Base-by-base conservation (phyloP, 1,140 invertebrate genomes). In the Drosophila santomea region DNA sequence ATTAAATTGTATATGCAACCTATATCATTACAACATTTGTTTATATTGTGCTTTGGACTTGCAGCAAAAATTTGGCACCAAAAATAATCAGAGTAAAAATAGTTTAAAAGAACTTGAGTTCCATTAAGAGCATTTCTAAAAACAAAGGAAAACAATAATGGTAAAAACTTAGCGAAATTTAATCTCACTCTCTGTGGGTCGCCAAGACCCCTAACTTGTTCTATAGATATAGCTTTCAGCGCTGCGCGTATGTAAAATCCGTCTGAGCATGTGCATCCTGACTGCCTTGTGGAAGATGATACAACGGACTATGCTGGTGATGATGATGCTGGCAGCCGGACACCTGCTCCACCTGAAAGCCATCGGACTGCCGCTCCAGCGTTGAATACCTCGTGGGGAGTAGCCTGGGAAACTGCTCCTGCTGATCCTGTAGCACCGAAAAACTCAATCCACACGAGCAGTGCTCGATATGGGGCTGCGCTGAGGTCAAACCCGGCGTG, bases 391-490 rank as follows among this genome's bases (percentile, higher is more conserved):
- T 57, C 6, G 56, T 57, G 7, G 64, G 15, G 17, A 59, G 54
- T 12, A 50, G 55, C 12, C 36, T 62, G 17, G 32, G 43, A n/a
- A 35, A 48, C 15, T 47, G 43, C 2, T 72, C 25, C 44, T 56
- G 57, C n/a, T 67, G 58, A 41, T 52, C 58, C 57, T 79, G 69
- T 39, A 77, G 74, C 15, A 91, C 90, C 17, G 90, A 75, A 52
- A 91, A 91, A 12, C 67, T 88, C 3, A 91, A 55, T 11, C 90
- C 90, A 52, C 90, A 91, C 25, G 90, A 91, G 35, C 90, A 91
- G 25, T 91, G 90, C 55, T 91, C 90, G 43, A 91, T 84, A 38
- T 90, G 85, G 7, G 80, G 77, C 41, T 59, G 74, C 4, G 55
- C 51, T 8, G 63, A 35, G n/a, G 59, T 10, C 28, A 43, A n/a